Evolutionary conservation across 37 sponge, comb jelly and placozoan genomes (phyloP).

Genomic region (Beroe forskalii): DNA sequence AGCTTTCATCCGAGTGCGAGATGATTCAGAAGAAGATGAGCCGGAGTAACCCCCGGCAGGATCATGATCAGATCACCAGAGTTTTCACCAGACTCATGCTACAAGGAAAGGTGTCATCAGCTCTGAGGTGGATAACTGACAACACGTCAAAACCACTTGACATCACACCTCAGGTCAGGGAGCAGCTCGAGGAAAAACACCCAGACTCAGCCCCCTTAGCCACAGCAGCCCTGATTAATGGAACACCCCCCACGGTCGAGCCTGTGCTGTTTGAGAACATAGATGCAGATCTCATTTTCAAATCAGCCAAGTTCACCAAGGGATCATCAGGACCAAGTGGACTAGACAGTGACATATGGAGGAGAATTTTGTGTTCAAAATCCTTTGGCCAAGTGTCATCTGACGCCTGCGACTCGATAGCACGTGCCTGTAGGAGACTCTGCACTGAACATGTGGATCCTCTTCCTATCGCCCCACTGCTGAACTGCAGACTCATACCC

Average conservation of each 20-base stretch:
- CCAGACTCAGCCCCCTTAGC: background rate
- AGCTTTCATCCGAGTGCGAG: background rate
- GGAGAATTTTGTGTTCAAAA: too few species aligned
- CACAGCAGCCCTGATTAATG: background rate
- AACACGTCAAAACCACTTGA: background rate
- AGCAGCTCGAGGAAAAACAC: background rate
- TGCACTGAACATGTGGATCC: too few species aligned
- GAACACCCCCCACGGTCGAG: background rate
- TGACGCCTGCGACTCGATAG: too few species aligned
- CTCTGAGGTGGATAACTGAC: too few species aligned
- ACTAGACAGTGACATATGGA: too few species aligned
- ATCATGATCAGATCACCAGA: too few species aligned
- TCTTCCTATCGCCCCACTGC: too few species aligned
- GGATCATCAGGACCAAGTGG: conserved; percentile 72
- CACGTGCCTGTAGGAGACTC: too few species aligned
- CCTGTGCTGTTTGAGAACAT: conserved; percentile 66
- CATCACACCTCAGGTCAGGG: background rate
- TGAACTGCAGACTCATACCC: too few species aligned
- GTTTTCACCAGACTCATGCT: too few species aligned
- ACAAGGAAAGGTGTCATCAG: too few species aligned
- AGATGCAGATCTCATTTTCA: conserved; percentile 63
- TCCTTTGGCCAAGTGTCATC: too few species aligned
- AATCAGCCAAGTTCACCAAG: conserved; percentile 48
- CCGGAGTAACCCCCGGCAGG: background rate
- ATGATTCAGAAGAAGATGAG: background rate